phyloP scores from a whole-genome alignment of 2,888 invertebrate species.

The Lathronympha strigana region DNA sequence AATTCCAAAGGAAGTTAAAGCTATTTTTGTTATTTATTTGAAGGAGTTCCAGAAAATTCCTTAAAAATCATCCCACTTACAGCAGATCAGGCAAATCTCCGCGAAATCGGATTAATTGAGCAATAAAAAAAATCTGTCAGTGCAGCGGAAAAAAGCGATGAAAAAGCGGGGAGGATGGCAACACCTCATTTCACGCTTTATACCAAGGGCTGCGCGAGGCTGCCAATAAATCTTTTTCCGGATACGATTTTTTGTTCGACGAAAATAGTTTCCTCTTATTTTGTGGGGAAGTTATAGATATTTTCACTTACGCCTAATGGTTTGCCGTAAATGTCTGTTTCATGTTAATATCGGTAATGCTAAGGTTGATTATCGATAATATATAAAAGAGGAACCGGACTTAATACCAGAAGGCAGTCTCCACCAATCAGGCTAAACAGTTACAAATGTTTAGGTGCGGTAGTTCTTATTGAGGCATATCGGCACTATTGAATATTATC shows the following conservation, averaged over 20 bases:
- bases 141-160: constrained; percentile 53
- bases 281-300: constrained; percentile 56
- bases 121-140: constrained; percentile 71
- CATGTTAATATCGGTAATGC: constrained; percentile 31
- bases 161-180: constrained; percentile 63
- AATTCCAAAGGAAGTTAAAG: too few species aligned
- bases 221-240: constrained; percentile 76
- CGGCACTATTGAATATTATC: too few species aligned
- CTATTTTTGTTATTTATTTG: too few species aligned
- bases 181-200: constrained; percentile 83
- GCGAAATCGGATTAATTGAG: constrained; percentile 73
- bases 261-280: constrained; percentile 82
- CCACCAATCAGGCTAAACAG: too few species aligned
- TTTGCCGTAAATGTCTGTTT: constrained; percentile 41
- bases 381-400: too few species aligned
- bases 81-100: constrained; percentile 53
- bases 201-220: constrained; percentile 65
- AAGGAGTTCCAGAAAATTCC: constrained; percentile 2
- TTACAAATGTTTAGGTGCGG: too few species aligned
- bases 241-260: constrained; percentile 80
- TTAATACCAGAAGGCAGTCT: too few species aligned
- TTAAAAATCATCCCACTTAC: constrained; percentile 21
- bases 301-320: constrained; percentile 66
- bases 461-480: too few species aligned
- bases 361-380: background rate